Percentiles rank a stretch among this genome's conserved stretches.
Evolutionary conservation across 2,113 vertebrate genomes (phyloP).

Genomic region (Proterorhinus semilunaris): DNA sequence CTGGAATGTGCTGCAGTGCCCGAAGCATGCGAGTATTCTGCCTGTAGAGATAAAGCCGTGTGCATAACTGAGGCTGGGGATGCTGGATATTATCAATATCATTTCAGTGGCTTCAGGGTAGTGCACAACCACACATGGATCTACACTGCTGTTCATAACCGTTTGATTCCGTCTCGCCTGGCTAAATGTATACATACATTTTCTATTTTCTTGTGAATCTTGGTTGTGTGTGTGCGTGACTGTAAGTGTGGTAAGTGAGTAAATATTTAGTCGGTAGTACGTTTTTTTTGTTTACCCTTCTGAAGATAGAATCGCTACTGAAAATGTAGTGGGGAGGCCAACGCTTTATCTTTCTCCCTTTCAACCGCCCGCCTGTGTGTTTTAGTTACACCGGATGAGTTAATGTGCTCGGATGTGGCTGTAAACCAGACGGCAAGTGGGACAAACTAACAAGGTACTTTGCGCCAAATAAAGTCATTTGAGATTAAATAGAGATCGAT

Average conservation of each 20-base stretch:
- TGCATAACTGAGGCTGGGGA: background rate
- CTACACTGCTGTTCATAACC: background rate
- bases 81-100: slow-evolving; percentile 5
- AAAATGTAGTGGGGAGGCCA: background rate
- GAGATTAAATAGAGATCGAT: background rate
- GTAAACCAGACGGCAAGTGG: background rate
- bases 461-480: background rate
- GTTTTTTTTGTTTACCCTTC: no score
- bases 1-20: slow-evolving; percentile 9
- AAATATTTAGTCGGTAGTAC: no score
- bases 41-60: slow-evolving; percentile 13
- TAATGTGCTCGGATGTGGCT: background rate
- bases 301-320: background rate
- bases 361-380: background rate
- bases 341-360: background rate
- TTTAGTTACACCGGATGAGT: background rate
- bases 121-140: slow-evolving; percentile 6
- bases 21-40: slow-evolving; percentile 10
- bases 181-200: background rate
- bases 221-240: background rate
- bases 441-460: background rate
- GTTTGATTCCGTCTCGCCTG: background rate
- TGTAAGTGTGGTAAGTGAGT: no score
- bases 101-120: slow-evolving; percentile 14
- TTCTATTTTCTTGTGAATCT: background rate